A percentile compares a stretch with the other conserved stretches of the same genome.
phyloP scores from a whole-genome alignment of 2,888 invertebrate genomes.

The Nymphalis urticae region DNA sequence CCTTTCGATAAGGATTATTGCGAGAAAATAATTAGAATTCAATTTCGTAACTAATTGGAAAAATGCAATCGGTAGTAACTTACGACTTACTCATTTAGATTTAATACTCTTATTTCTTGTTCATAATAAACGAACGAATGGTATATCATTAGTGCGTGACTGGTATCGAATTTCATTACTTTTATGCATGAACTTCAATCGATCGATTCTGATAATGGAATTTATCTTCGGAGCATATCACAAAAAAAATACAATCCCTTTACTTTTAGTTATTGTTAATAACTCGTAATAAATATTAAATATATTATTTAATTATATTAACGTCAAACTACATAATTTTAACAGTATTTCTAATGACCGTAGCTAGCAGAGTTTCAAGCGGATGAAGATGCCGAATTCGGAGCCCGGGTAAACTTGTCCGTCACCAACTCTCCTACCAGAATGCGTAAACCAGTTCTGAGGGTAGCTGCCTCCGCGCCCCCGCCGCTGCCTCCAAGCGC shows the following conservation, averaged over 20 bases:
- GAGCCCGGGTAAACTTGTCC: constrained; percentile 40
- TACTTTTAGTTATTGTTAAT: too few relatives aligned
- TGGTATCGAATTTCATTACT: constrained; percentile 18
- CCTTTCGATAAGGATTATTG: background rate
- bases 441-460: constrained; percentile 43
- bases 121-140: constrained; percentile 20
- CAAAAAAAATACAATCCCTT: background rate
- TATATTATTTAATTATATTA: too few relatives aligned
- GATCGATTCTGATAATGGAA: constrained; percentile 20
- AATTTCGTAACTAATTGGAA: background rate
- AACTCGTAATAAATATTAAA: too few relatives aligned
- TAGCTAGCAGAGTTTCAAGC: constrained; percentile 75
- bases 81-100: too few relatives aligned
- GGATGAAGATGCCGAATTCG: constrained; percentile 68
- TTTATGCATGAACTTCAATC: constrained; percentile 27
- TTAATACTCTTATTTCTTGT: background rate
- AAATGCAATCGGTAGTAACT: too few relatives aligned
- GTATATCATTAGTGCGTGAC: constrained; percentile 30
- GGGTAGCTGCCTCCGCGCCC: constrained; percentile 64
- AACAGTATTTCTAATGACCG: background rate
- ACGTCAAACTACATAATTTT: background rate
- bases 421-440: constrained; percentile 29
- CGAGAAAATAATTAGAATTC: background rate
- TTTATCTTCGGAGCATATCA: background rate
- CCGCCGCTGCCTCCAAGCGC: constrained; percentile 59